These are phyloP conservation scores for Hemiprocne comata DNA, from an alignment of 2,113 vertebrate species.

Conservation along the genomic window DNA sequence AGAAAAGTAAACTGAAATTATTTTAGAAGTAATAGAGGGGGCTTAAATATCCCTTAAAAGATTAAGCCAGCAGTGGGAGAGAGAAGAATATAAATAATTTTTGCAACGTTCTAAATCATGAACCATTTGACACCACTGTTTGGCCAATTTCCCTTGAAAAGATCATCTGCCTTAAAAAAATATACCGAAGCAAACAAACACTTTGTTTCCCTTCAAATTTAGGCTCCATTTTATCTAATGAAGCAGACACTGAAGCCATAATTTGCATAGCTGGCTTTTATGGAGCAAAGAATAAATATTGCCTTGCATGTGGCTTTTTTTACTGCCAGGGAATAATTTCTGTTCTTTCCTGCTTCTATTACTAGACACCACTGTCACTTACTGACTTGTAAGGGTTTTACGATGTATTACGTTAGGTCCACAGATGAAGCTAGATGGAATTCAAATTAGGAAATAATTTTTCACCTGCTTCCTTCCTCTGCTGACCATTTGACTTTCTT, in stretches of 20 bases:
- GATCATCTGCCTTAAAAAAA: background rate
- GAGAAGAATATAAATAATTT: background rate
- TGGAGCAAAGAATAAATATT: slow-evolving; percentile 7
- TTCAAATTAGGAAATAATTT: slow-evolving; percentile 17
- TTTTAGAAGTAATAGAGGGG: background rate
- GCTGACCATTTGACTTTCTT: background rate
- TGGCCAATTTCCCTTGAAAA: background rate
- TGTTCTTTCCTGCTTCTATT: background rate
- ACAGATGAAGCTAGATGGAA: background rate
- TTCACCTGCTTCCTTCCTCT: background rate
- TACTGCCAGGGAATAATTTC: background rate
- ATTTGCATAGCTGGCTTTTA: slow-evolving; percentile 3
- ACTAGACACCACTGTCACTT: background rate
- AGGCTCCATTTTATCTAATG: background rate
- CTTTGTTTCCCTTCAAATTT: background rate
- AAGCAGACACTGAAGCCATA: background rate
- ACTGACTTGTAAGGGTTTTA: background rate
- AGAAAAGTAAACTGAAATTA: background rate
- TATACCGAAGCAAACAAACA: background rate
- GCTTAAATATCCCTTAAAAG: background rate
- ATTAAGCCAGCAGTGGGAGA: background rate
- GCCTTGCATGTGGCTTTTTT: background rate
- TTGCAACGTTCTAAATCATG: background rate
- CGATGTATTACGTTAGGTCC: background rate
- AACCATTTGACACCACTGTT: background rate